Evolutionary conservation across 2,888 invertebrate genomes (phyloP).

Genomic region (Dione juno): DNA sequence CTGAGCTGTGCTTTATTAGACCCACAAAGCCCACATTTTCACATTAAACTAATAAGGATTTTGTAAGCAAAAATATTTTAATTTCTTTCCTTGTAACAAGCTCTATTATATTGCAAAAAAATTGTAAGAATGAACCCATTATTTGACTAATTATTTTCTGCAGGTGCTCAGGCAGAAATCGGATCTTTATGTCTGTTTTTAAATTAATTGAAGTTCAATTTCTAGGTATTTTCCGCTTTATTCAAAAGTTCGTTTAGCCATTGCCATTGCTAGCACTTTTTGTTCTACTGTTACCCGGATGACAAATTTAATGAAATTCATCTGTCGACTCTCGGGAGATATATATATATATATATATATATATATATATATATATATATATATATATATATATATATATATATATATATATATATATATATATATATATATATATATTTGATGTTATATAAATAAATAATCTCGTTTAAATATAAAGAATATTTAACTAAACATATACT

Average conservation of each 20-base stretch:
- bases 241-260: constrained; percentile 41
- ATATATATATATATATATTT: too few species aligned
- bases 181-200: constrained; percentile 1
- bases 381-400: too few species aligned
- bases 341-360: too few species aligned
- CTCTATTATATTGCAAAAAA: constrained; percentile 12
- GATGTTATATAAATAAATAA: neutral
- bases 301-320: constrained; percentile 42
- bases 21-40: too few species aligned
- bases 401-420: too few species aligned
- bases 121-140: neutral
- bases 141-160: neutral
- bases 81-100: constrained; percentile 10
- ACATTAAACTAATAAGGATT: too few species aligned
- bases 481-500: too few species aligned
- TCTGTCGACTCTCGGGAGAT: constrained; percentile 29
- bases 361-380: too few species aligned
- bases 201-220: constrained; percentile 23
- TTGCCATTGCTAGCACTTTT: constrained; percentile 30
- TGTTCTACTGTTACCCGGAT: constrained; percentile 27
- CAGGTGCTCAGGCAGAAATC: neutral
- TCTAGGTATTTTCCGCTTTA: constrained; percentile 35
- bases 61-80: too few species aligned
- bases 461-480: too few species aligned
- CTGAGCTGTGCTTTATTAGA: too few species aligned